Evolutionary conservation across 1,140 invertebrate species (phyloP), one percentile per base, ranked within the genome.

Genomic region (Meloidogyne exigua): DNA sequence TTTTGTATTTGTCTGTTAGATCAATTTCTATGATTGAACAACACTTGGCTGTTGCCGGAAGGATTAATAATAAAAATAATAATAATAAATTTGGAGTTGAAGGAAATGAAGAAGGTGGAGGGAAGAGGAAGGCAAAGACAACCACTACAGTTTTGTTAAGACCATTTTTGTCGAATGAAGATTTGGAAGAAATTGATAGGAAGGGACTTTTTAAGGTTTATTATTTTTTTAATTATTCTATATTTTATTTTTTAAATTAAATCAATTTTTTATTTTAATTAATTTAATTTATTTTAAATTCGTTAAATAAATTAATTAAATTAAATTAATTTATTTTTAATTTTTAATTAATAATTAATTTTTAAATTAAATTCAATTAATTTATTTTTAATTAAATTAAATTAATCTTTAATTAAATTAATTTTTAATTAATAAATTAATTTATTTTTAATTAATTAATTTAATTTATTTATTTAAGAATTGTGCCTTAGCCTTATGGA

Each of bases 81-180:
- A 10, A 12, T n/a, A 39, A 67, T 39, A 18, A 74, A 68, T 32
- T 39, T 39, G 36, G 3, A 9, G 4, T 9, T 9, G 36, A 7
- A 7, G 10, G 10, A 9, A 39, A 39, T 15, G n/a, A 57, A 57
- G 2, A 11, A 32, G 57, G 18, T 3, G 62, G 13, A 9, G 57
- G 65, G 18, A 11, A 21, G 28, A 73, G 65, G 63, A 18, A 44
- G 9, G 32, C 84, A 80, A 82, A 83, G 62, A 85, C 76, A 1
- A 81, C 80, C 12, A 84, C 77, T 9, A 83, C 86, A 3, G 78
- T 87, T 65, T 77, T 87, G 1, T 49, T 85, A n/a, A 86, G 85
- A 67, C 81, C 85, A 13, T 78, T 87, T 15, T 18, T 85, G 10
- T 62, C 70, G 0, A 32, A 64, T 12, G 70, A 28, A 23, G 84